Evolutionary conservation across 2,888 invertebrate genomes (phyloP).

Genomic region (Hybos culiciformis): DNA sequence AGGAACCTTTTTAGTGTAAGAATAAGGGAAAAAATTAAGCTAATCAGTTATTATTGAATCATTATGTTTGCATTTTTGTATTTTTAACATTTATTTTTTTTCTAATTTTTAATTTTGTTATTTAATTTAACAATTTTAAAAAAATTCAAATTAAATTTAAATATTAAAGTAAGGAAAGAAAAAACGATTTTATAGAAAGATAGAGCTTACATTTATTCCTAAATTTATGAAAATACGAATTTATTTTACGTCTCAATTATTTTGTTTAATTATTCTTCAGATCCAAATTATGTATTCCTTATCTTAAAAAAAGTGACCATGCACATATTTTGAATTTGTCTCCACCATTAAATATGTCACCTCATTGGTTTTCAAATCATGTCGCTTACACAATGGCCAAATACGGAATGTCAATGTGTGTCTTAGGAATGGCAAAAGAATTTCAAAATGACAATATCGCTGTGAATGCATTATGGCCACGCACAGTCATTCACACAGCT

Average conservation of each 20-base stretch:
- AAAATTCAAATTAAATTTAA: too few species aligned
- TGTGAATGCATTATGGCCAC: constrained; percentile 95
- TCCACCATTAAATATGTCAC: constrained; percentile 80
- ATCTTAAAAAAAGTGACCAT: constrained; percentile 72
- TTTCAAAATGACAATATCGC: constrained; percentile 69
- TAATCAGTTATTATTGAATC: too few species aligned
- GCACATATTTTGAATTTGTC: constrained; percentile 92
- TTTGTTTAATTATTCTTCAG: constrained; percentile 44
- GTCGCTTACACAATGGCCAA: constrained; percentile 98
- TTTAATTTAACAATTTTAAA: background rate
- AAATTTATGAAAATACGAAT: too few species aligned
- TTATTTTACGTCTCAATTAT: too few species aligned
- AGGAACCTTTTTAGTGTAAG: constrained; percentile 88
- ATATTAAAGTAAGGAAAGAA: too few species aligned
- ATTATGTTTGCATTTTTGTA: too few species aligned
- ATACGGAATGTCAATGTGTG: constrained; percentile 98
- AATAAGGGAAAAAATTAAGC: too few species aligned
- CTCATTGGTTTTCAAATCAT: constrained; percentile 78
- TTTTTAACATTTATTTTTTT: too few species aligned
- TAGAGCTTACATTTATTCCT: too few species aligned
- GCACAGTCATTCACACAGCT: constrained; percentile 85
- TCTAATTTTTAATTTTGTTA: too few species aligned
- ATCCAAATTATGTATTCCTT: constrained; percentile 79
- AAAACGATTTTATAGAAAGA: too few species aligned
- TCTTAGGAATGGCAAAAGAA: constrained; percentile 92